Base-by-base conservation (phyloP, 2,888 invertebrate genomes). In the Microctonus brassicae region DNA sequence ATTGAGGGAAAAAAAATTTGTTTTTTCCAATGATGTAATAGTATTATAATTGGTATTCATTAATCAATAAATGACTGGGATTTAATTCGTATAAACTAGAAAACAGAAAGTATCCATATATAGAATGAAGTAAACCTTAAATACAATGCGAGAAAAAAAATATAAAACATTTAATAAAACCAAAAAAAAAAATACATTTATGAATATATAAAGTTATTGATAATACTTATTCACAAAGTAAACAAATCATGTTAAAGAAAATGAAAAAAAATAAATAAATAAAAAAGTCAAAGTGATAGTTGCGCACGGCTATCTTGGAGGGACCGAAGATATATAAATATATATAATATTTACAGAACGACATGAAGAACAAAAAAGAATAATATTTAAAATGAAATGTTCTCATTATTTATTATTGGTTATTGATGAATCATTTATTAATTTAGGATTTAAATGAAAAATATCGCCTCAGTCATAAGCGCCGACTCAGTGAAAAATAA, bases 101-200 rank as follows among this genome's bases (percentile, higher is more conserved):
- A 80, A 81, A 84, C 84, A 85, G 86, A 85, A 86, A 86, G 85
- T 86, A 86, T 83, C 79, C 82, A 82, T 79, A 77, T 74, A 84
- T 82, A 83, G 80, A 81, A 82, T 81, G 81, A 82, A 79, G 76
- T 80, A 82, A 79, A 80, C 76, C 77, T 77, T 78, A 47, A 17
- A 47, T 47, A 47, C 4, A 64, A 73, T 61, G 72, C 73, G 70
- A 72, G n/a, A 71, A 69, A 78, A 69, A 78, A 78, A 75, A 76
- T 72, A 76, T 77, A 75, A 76, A 80, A 74, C 65, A 75, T 78
- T 77, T 29, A 29, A n/a, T n/a, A n/a, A n/a, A n/a, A 29, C 29
- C 7, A 76, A 68, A 77, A 73, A 73, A 73, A 76, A 66, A 74
- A 69, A 76, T 73, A 75, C 33, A 72, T 73, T 67, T 64, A 74